phyloP scores from a whole-genome alignment of 2,797 vertebrate genomes.

The Eulemur mongoz region DNA sequence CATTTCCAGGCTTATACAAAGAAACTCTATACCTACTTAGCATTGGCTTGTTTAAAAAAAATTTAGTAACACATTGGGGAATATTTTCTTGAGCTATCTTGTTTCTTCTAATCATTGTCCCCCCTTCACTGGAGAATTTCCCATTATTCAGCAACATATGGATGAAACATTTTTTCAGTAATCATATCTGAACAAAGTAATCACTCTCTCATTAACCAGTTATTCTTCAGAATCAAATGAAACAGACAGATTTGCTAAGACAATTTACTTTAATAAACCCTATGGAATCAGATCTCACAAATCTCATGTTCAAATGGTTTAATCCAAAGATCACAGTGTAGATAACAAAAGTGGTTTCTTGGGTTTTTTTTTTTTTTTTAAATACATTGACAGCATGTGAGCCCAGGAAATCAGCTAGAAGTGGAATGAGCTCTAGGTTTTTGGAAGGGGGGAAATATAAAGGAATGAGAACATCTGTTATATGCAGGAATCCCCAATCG shows the following conservation, averaged over 20 bases:
- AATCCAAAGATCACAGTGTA: conserved; percentile 77
- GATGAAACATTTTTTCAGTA: conserved; percentile 85
- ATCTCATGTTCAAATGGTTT: conserved; percentile 70
- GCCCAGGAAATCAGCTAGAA: conserved; percentile 79
- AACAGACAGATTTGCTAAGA: conserved; percentile 84
- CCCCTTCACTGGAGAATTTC: conserved; percentile 85
- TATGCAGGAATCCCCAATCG: conserved; percentile 24
- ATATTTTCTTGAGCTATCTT: conserved; percentile 87
- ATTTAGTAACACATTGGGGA: conserved; percentile 83
- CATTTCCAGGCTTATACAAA: conserved; percentile 71
- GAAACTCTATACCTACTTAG: conserved; percentile 83
- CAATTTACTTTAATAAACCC: conserved; percentile 86
- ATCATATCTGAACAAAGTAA: conserved; percentile 88
- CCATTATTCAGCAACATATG: conserved; percentile 88
- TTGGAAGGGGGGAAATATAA: background rate
- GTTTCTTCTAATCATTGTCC: conserved; percentile 89
- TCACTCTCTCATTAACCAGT: conserved; percentile 88
- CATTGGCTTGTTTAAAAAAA: conserved; percentile 83
- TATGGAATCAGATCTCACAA: conserved; percentile 77
- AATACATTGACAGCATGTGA: conserved; percentile 78
- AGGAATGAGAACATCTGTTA: conserved; percentile 45
- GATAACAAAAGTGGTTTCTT: conserved; percentile 65
- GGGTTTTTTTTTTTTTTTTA: too few species aligned
- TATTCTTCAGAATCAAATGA: conserved; percentile 85
- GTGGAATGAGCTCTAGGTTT: conserved; percentile 62